Percentiles rank a stretch among this genome's conserved stretches.
These are phyloP conservation scores for Liparis tanakae DNA, from an alignment of 2,797 vertebrate genomes.

Conservation along the genomic window DNA sequence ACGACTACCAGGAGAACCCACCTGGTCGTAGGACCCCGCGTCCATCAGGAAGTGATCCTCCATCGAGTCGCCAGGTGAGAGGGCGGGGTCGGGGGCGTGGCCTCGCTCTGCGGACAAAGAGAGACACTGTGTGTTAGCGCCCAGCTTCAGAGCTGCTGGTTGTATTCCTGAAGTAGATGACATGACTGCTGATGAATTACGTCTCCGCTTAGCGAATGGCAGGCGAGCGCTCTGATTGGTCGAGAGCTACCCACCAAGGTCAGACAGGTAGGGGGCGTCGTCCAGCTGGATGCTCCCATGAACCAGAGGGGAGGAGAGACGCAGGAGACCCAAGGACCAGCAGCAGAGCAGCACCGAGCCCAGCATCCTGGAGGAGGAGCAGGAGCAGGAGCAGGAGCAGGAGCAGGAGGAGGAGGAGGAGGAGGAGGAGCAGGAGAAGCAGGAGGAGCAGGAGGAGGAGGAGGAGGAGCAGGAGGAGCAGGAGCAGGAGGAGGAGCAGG, in stretches of 20 bases:
- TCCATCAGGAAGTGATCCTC: slow-evolving; percentile 79
- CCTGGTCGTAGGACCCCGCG: slow-evolving; percentile 76
- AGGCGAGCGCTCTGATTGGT: too few relatives aligned
- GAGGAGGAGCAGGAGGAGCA: too few relatives aligned
- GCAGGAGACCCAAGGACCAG: neutral
- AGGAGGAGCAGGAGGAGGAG: too few relatives aligned
- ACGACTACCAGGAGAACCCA: slow-evolving; percentile 25
- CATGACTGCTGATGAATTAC: too few relatives aligned
- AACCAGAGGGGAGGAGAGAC: neutral
- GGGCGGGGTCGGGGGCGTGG: slow-evolving; percentile 47
- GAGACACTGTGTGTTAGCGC: too few relatives aligned
- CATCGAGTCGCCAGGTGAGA: slow-evolving; percentile 63
- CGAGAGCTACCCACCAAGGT: neutral
- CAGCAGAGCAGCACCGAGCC: slow-evolving; percentile 1
- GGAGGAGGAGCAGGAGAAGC: too few relatives aligned
- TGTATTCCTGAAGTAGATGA: neutral
- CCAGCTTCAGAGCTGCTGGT: neutral
- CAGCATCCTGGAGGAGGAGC: neutral
- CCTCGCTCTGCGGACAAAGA: slow-evolving; percentile 64
- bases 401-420: too few relatives aligned
- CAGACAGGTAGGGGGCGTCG: neutral
- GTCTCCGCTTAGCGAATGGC: too few relatives aligned
- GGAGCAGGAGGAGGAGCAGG: neutral
- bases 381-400: too few relatives aligned
- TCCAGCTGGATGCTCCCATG: slow-evolving; percentile 8